phyloP scores from a whole-genome alignment of 2,113 vertebrate species.

The Chrysochloris asiatica region DNA sequence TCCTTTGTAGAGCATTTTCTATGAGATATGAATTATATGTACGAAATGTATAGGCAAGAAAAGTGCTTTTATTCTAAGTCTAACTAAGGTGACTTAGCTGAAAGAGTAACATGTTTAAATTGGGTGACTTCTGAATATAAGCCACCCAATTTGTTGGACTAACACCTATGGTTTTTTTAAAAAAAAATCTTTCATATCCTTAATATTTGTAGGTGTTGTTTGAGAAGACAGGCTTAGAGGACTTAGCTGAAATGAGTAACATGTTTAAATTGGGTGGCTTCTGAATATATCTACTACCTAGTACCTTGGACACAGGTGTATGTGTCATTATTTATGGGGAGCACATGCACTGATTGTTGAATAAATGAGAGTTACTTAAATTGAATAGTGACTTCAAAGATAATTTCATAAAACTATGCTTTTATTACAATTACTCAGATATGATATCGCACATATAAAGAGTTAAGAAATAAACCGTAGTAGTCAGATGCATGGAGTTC shows the following conservation, averaged over 20 bases:
- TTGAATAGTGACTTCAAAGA: not conserved
- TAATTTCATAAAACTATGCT: constrained; percentile 25
- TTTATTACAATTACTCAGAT: constrained; percentile 21
- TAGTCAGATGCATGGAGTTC: constrained; percentile 1
- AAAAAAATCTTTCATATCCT: not conserved
- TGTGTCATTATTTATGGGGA: not conserved
- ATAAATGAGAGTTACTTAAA: constrained; percentile 17
- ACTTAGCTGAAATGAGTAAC: constrained; percentile 16
- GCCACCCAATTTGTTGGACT: constrained; percentile 1
- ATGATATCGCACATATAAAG: not conserved
- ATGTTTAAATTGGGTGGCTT: not conserved
- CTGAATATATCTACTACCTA: not conserved
- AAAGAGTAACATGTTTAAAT: constrained; percentile 37
- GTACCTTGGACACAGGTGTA: not conserved
- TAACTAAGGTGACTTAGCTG: not conserved
- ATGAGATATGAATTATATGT: not conserved
- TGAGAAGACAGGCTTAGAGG: not conserved
- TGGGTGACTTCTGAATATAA: not conserved
- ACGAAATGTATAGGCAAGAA: not conserved
- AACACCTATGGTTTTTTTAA: not conserved
- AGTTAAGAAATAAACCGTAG: constrained; percentile 11
- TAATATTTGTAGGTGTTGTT: not conserved
- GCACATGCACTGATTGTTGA: not conserved
- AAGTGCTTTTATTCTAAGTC: not conserved
- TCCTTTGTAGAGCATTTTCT: not conserved